These are phyloP conservation scores for Ifrita kowaldi DNA, from an alignment of 2,113 vertebrate species.

Conservation along the genomic window DNA sequence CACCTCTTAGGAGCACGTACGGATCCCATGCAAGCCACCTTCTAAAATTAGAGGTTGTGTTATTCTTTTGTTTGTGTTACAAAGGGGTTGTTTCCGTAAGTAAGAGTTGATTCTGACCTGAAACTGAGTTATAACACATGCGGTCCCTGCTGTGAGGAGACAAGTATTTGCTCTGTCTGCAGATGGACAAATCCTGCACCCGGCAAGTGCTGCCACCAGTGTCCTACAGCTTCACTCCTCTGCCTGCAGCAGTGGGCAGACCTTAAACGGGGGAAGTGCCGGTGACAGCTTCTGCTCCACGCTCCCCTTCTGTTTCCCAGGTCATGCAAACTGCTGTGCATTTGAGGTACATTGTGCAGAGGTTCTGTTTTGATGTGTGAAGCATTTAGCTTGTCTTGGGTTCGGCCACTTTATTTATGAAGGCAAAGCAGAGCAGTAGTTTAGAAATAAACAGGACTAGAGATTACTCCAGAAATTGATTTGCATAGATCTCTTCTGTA, in stretches of 20 bases:
- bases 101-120: not conserved
- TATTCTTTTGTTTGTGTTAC: not conserved
- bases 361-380: not conserved
- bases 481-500: not conserved
- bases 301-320: not conserved
- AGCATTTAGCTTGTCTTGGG: not conserved
- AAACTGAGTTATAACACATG: fast-evolving
- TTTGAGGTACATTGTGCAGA: not conserved
- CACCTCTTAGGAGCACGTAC: not conserved
- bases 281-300: not conserved
- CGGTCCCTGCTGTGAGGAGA: not conserved
- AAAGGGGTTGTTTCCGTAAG: not conserved
- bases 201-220: fast-evolving
- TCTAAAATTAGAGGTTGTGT: not conserved
- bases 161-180: not conserved
- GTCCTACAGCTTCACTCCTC: not conserved
- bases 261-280: not conserved
- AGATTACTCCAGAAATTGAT: not conserved
- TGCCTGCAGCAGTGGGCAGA: not conserved
- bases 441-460: not conserved
- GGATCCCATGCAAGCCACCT: not conserved
- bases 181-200: not conserved
- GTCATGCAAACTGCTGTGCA: not conserved
- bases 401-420: not conserved
- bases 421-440: not conserved